Evolutionary conservation across 2,113 vertebrate genomes (phyloP).

Genomic region (Microtus montanus): DNA sequence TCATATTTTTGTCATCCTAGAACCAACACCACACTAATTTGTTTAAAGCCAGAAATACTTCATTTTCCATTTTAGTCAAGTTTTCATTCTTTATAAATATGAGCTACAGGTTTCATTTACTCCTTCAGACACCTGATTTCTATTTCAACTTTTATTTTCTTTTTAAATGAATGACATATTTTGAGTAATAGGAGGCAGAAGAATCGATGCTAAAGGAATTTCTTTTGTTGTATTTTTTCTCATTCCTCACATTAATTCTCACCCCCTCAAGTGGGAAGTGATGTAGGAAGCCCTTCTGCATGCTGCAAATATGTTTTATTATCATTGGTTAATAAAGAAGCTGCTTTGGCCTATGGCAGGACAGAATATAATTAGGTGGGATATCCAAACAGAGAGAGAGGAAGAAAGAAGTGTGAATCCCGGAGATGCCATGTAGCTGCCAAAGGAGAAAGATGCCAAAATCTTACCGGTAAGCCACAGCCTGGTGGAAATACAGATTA

Average conservation of each 20-base stretch:
- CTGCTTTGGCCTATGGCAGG: too few species aligned
- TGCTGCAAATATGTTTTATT: too few species aligned
- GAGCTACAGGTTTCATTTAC: not conserved
- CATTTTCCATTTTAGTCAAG: not conserved
- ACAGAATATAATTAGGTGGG: too few species aligned
- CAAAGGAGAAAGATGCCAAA: too few species aligned
- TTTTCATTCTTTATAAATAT: not conserved
- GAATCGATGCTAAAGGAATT: not conserved
- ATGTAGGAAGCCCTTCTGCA: too few species aligned
- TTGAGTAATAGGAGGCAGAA: not conserved
- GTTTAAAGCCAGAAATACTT: conserved; percentile 4
- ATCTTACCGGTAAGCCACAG: too few species aligned
- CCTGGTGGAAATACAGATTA: too few species aligned
- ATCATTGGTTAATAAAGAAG: too few species aligned
- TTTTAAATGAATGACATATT: not conserved
- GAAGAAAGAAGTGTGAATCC: too few species aligned
- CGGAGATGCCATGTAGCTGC: too few species aligned
- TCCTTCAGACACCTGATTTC: not conserved
- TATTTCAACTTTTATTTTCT: conserved; percentile 23
- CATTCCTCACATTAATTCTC: not conserved
- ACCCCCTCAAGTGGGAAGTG: not conserved
- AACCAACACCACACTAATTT: not conserved
- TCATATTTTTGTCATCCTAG: not conserved
- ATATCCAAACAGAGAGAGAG: too few species aligned
- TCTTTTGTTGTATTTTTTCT: not conserved